Conservation (phyloP, 2,888 invertebrate genomes). For the Pachycephus smyrnensis region DNA sequence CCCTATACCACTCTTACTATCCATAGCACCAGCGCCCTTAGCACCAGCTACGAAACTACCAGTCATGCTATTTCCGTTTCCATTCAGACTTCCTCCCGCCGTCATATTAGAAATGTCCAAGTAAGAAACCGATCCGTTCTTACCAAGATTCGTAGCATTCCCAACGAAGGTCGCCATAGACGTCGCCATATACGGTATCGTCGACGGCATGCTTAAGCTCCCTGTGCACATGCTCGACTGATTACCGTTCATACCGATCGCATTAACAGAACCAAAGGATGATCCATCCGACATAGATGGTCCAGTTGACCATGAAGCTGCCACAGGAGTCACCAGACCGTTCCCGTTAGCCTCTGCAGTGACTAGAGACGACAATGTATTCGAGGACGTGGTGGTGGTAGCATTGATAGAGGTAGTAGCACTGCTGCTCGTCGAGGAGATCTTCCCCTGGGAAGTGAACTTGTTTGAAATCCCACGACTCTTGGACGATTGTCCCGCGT, state of each 20-base stretch:
- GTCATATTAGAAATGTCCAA: constrained; percentile 66
- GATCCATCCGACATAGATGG: constrained; percentile 52
- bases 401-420: constrained; percentile 9
- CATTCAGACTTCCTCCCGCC: constrained; percentile 43
- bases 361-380: constrained; percentile 12
- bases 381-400: constrained; percentile 24
- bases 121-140: constrained; percentile 62
- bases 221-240: constrained; percentile 54
- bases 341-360: constrained; percentile 17
- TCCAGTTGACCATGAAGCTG: constrained; percentile 46
- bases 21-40: background rate
- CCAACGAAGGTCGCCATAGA: constrained; percentile 65
- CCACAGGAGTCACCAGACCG: constrained; percentile 35
- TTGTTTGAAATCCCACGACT: constrained; percentile 29
- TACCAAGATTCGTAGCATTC: constrained; percentile 61
- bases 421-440: constrained; percentile 20
- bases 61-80: constrained; percentile 14
- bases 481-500: constrained; percentile 28
- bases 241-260: constrained; percentile 48
- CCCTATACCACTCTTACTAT: background rate
- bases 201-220: constrained; percentile 53
- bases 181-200: constrained; percentile 63
- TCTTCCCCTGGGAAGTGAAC: constrained; percentile 3
- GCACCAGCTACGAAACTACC: background rate
- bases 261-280: constrained; percentile 54